A percentile compares a stretch with the other conserved stretches of the same genome.
Evolutionary conservation across 1,140 invertebrate species (phyloP).

Genomic region (Papilio xuthus): DNA sequence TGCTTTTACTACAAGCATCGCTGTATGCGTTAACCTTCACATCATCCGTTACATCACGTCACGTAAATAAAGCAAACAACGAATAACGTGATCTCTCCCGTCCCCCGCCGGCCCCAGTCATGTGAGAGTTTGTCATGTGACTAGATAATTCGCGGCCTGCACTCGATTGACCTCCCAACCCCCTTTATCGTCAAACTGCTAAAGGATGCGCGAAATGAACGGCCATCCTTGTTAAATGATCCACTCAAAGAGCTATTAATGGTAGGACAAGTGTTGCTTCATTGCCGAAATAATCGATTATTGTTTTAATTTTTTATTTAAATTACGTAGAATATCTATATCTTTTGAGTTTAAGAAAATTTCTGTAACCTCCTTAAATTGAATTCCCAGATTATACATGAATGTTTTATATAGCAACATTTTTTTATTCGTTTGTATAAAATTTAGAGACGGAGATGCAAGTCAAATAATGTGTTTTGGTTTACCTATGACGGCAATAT

Average conservation of each 20-base stretch:
- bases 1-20: not conserved
- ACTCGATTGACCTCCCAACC: constrained; percentile 49
- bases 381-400: too few relatives aligned
- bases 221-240: constrained; percentile 48
- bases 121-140: constrained; percentile 40
- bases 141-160: constrained; percentile 42
- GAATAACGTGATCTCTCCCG: not conserved
- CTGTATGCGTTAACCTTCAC: not conserved
- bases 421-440: not conserved
- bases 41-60: not conserved
- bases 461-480: not conserved
- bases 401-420: too few relatives aligned
- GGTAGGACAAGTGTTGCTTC: not conserved
- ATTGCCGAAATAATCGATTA: not conserved
- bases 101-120: not conserved
- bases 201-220: constrained; percentile 48
- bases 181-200: constrained; percentile 47
- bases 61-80: constrained; percentile 30
- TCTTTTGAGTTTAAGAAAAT: not conserved
- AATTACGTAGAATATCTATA: not conserved
- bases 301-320: not conserved
- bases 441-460: not conserved
- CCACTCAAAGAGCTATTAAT: constrained; percentile 32
- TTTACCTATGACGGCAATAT: not conserved
- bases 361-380: not conserved